Percentiles rank a stretch among this genome's conserved stretches.
Conservation (phyloP, 2,888 invertebrate species). For the Sesia apiformis region DNA sequence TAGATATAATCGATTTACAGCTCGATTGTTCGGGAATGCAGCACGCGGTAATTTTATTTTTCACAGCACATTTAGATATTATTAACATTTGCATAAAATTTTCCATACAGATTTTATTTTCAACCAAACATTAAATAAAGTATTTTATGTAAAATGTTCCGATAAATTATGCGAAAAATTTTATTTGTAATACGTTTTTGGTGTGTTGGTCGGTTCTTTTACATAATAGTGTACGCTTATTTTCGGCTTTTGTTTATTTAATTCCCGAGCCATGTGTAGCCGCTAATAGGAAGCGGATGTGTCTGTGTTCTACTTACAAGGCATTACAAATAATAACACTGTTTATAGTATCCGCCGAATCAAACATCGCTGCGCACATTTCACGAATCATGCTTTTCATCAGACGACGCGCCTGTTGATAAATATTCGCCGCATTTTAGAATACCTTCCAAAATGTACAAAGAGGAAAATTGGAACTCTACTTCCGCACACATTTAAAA, state of each 20-base stretch:
- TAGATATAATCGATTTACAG: background rate
- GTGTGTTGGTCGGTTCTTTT: background rate
- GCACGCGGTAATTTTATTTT: background rate
- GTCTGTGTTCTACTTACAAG: constrained; percentile 24
- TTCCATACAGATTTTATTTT: background rate
- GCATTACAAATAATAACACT: constrained; percentile 33
- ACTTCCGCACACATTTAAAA: background rate
- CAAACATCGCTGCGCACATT: constrained; percentile 38
- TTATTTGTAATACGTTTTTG: background rate
- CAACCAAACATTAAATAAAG: background rate
- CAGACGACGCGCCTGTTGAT: constrained; percentile 10
- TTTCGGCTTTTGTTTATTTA: background rate
- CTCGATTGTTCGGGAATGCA: background rate
- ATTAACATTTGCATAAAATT: background rate
- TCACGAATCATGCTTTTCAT: constrained; percentile 22
- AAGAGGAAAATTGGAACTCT: background rate
- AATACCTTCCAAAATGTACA: background rate
- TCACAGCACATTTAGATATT: background rate
- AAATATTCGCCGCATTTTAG: constrained; percentile 5
- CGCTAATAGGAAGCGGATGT: constrained; percentile 33
- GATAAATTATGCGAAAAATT: background rate
- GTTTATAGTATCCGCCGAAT: constrained; percentile 45
- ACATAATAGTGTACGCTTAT: background rate
- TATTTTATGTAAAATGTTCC: too few species aligned
- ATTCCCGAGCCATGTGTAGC: constrained; percentile 6